phyloP scores from a whole-genome alignment of 2,113 vertebrate genomes.

The Alexandromys fortis region DNA sequence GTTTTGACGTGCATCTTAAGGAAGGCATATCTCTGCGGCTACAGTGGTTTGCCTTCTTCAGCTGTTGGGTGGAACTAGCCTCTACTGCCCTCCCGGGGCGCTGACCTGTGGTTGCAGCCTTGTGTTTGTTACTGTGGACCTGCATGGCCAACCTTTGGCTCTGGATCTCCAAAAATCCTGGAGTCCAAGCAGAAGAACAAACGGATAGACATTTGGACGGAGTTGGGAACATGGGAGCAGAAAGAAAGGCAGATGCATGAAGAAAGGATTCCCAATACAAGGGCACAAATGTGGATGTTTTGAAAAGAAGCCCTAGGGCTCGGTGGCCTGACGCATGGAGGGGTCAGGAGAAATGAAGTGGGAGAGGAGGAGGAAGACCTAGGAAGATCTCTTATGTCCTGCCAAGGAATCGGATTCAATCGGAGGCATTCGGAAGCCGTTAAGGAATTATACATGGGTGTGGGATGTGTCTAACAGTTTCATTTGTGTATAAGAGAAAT shows the following conservation, averaged over 20 bases:
- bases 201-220: not conserved
- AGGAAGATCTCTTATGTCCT: not conserved
- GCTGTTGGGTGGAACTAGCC: not conserved
- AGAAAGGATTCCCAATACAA: not conserved
- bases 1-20: not conserved
- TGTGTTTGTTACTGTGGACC: not conserved
- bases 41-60: not conserved
- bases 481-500: conserved; percentile 22
- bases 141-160: not conserved
- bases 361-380: not conserved
- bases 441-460: not conserved
- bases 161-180: not conserved
- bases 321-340: not conserved
- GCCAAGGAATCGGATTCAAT: conserved; percentile 19
- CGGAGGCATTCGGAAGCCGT: conserved; percentile 27
- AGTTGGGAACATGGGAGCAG: not conserved
- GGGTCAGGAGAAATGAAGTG: not conserved
- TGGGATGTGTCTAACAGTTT: conserved; percentile 6
- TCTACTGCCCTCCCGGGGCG: not conserved
- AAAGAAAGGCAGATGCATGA: not conserved
- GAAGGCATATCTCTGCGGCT: not conserved
- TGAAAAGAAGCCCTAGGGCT: not conserved
- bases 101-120: not conserved
- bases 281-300: not conserved
- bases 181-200: not conserved